These are phyloP conservation scores for Goniozus legneri DNA, from an alignment of 1,140 invertebrate species.

Conservation along the genomic window DNA sequence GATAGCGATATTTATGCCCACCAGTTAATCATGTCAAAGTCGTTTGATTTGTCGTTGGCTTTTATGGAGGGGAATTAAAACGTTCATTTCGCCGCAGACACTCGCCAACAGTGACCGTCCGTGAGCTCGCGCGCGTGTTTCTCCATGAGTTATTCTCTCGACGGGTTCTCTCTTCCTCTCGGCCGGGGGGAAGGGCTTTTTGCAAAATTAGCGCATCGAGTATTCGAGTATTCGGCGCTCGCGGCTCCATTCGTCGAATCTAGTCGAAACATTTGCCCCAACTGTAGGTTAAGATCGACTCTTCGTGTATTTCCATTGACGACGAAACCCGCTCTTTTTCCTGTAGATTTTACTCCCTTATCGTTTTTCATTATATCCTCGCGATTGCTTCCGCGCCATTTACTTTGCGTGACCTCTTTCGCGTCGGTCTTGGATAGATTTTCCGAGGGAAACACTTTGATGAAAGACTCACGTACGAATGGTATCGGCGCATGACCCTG, in stretches of 20 bases:
- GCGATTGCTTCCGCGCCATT: background rate
- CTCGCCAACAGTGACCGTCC: conserved; percentile 44
- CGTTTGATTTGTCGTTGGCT: conserved; percentile 56
- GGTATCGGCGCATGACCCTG: conserved; percentile 22
- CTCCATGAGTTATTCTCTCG: conserved; percentile 48
- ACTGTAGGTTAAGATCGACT: too few relatives aligned
- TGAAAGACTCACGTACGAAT: conserved; percentile 28
- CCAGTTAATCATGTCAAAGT: conserved; percentile 55
- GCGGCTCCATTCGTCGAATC: too few relatives aligned
- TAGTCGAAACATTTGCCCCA: too few relatives aligned
- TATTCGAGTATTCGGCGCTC: too few relatives aligned
- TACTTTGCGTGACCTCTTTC: background rate
- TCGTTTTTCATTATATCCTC: too few relatives aligned
- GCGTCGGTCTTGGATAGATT: conserved; percentile 12
- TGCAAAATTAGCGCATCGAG: conserved; percentile 46
- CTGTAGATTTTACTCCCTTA: too few relatives aligned
- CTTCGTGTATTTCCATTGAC: too few relatives aligned
- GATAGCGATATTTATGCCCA: conserved; percentile 54
- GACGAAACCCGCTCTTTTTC: too few relatives aligned
- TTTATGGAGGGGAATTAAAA: conserved; percentile 56
- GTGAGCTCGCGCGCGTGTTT: conserved; percentile 15
- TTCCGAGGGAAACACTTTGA: conserved; percentile 18
- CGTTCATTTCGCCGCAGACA: conserved; percentile 55
- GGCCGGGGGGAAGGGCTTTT: conserved; percentile 36
- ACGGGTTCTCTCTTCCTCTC: background rate